A percentile compares a stretch with the other conserved stretches of the same genome.
Conservation (phyloP, 2,113 vertebrate genomes). For the Chamaetylas fuelleborni region DNA sequence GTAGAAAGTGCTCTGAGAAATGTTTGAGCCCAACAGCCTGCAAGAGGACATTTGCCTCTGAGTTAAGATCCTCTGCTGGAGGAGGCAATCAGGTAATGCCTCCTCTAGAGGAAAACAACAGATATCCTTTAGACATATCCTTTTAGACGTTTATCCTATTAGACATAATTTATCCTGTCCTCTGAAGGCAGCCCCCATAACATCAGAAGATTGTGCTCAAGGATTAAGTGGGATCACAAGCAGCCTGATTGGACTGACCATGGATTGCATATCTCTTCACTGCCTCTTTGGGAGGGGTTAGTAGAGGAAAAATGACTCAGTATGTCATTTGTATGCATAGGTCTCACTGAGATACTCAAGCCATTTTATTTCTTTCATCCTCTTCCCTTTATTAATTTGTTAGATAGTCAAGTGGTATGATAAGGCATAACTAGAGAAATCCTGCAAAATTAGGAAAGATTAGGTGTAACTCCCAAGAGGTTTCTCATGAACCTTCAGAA, state of each 20-base stretch:
- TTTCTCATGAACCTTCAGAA: neutral
- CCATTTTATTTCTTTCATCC: neutral
- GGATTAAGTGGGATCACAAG: neutral
- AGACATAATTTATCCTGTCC: neutral
- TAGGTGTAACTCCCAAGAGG: neutral
- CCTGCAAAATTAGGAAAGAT: neutral
- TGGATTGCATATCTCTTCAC: neutral
- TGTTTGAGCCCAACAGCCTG: neutral
- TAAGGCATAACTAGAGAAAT: neutral
- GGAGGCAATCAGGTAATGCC: neutral
- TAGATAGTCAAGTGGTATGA: neutral
- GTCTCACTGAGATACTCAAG: neutral
- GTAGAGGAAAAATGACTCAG: neutral
- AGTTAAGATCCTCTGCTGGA: neutral
- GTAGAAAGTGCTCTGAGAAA: neutral
- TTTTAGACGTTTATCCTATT: too few species aligned
- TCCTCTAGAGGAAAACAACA: neutral
- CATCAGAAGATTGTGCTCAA: neutral
- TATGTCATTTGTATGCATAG: neutral
- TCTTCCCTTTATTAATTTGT: neutral
- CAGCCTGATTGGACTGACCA: neutral
- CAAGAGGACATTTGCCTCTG: neutral
- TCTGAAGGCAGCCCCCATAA: neutral
- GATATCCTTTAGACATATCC: too few species aligned
- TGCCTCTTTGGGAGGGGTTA: neutral